Base-by-base conservation (phyloP, 2,113 vertebrate species). In the Heloderma charlesbogerti region DNA sequence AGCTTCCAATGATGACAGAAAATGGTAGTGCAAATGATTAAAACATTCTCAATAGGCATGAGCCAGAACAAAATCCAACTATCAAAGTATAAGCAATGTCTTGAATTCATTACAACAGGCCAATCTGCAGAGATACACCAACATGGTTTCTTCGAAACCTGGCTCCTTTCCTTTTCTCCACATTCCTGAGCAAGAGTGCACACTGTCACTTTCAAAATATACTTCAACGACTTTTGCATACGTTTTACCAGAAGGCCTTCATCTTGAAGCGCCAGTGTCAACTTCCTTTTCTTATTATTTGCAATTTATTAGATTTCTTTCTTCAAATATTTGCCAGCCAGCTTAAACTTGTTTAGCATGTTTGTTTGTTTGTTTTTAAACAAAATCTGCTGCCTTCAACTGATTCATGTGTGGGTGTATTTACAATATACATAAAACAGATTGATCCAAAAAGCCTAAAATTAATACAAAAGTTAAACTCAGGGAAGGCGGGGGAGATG, bases 191-290 rank as follows among this genome's bases (percentile, higher is more conserved):
- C 57, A 75, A 37, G 54, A 90, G 79, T 85, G 74, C 54, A 95
- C 85, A 91, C 82, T 95, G 88, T 66, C 89, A 93, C 90, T 95
- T 96, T 94, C 92, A 86, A 93, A 96, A 95, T 94, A 87, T 75
- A 75, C 87, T 95, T 96, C 93, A 93, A 95, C 85, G 87, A 57
- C 7, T 94, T 96, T 95, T 96, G 93, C 93, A 95, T 96, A 92
- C 93, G 94, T 93, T 95, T 96, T 96, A 94, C 93, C 92, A 93
- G 93, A 79, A 95, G 90, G 94, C 93, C 94, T 95, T 93, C 94
- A 79, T 94, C 92, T 94, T 92, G 87, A 93, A 91, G 83, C 90
- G 93, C 95, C 94, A 96, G 5, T 94, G 94, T 94, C 89, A 96
- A 96, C 96, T 96, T 96, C 91, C 93, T 89, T 91, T 96, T 93